Base-by-base conservation (phyloP, 2,797 vertebrate species). In the Takifugu rubripes region DNA sequence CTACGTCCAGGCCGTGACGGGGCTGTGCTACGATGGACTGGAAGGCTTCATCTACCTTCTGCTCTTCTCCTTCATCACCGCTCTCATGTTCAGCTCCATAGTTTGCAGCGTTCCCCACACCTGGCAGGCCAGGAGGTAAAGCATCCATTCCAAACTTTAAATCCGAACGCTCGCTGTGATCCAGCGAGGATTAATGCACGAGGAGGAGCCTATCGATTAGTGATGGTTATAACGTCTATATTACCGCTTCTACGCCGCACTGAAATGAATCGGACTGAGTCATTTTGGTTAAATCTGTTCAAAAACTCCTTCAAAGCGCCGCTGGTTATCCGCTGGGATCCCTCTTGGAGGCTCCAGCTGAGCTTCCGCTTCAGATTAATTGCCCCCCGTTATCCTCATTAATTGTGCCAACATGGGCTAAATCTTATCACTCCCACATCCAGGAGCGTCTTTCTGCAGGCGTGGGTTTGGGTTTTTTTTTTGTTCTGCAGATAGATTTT, bases 31-130 rank as follows among this genome's bases (percentile, higher is more conserved):
- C 0, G 97, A 98, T 0, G 95, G 96, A 17, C 92, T 99, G 53
- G 97, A 99, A 87, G 97, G 97, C 53, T 90, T 99, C 82, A 96
- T 98, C 90, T 99, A 98, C 92, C 91, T 99, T 82, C 92, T 97
- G 54, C 88, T 99, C 54, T 99, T 97, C 89, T 99, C 97, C 75
- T 98, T 98, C 49, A 90, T 96, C 87, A 99, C 97, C 0, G 96
- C 97, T 1, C 95, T 99, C 73, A 98, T 99, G 97, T 97, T 98
- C 92, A 99, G 92, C 88, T 98, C 95, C 3, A 92, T 98, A 6
- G 84, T 98, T 68, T 98, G 96, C 92, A 98, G 95, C 0, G 87
- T 98, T 54, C 97, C 97, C 0, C 97, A 99, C 81, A 97, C 96
- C 62, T 99, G 97, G 97, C 91, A 94, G 33, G 89, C 90, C 16